A percentile compares a stretch with the other conserved stretches of the same genome.
Conservation (phyloP, 1,140 invertebrate genomes). For the Batillaria attramentaria region DNA sequence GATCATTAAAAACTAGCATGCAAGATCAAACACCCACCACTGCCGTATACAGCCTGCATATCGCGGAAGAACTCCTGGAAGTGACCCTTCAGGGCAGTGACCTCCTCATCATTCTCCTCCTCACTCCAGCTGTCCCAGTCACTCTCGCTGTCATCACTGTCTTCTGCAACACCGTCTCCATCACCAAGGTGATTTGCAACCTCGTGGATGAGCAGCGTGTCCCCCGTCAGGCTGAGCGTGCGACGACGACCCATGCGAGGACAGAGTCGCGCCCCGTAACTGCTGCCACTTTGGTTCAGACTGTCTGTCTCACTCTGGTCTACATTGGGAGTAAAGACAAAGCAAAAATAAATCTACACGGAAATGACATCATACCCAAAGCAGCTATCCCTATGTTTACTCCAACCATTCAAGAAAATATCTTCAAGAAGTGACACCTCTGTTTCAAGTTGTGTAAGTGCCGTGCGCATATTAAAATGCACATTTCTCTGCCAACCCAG, state of each 20-base stretch:
- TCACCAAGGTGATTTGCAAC: not conserved
- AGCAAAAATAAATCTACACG: not conserved
- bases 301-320: slow-evolving; percentile 16
- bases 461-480: no score
- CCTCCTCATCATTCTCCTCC: slow-evolving; percentile 1
- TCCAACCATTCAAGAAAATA: no score
- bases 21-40: no score
- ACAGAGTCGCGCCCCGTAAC: not conserved
- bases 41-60: not conserved
- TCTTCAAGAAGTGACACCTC: no score
- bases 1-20: no score
- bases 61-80: slow-evolving; percentile 19
- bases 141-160: slow-evolving; percentile 1
- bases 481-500: no score
- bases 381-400: no score
- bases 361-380: no score
- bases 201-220: slow-evolving; percentile 12
- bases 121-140: slow-evolving; percentile 36
- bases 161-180: not conserved
- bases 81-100: not conserved
- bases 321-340: no score
- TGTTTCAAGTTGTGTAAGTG: no score
- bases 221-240: slow-evolving; percentile 9
- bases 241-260: not conserved
- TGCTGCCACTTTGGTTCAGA: slow-evolving; percentile 25